Conservation (phyloP, 2,113 vertebrate species). For the Anhinga rufa region DNA sequence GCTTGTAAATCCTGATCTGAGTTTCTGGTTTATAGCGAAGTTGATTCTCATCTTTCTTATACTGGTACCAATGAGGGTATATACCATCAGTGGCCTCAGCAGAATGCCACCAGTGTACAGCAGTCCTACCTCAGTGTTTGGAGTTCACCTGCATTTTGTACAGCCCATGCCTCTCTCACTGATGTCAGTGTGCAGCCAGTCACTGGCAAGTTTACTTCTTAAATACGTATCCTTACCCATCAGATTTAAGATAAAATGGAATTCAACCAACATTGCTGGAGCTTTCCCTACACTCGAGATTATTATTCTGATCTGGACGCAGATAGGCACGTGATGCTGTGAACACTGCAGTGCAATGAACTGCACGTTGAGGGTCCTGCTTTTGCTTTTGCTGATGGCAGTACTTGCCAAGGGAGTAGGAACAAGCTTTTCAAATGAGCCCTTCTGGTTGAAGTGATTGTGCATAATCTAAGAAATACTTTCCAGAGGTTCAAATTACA, state of each 20-base stretch:
- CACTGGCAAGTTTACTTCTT: not conserved
- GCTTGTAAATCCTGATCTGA: not conserved
- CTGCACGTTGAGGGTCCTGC: not conserved
- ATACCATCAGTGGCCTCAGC: not conserved
- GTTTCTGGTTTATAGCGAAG: not conserved
- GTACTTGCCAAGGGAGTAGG: not conserved
- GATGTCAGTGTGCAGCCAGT: not conserved
- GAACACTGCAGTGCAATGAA: not conserved
- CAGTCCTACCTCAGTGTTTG: not conserved
- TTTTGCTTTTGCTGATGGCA: not conserved
- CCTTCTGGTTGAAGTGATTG: not conserved
- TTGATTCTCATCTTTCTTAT: not conserved
- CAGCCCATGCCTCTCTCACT: not conserved
- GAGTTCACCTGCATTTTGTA: not conserved
- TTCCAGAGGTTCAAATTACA: not conserved
- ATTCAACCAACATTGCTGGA: not conserved
- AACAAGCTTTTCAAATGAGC: not conserved
- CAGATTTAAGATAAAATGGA: not conserved
- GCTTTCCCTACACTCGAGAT: not conserved
- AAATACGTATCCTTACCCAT: not conserved
- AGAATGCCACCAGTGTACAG: accelerated
- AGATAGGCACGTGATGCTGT: not conserved
- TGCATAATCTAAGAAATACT: not conserved
- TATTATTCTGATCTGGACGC: not conserved
- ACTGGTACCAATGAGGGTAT: not conserved